phyloP scores from a whole-genome alignment of 2,888 invertebrate species.

The Dorcus parallelipipedus region DNA sequence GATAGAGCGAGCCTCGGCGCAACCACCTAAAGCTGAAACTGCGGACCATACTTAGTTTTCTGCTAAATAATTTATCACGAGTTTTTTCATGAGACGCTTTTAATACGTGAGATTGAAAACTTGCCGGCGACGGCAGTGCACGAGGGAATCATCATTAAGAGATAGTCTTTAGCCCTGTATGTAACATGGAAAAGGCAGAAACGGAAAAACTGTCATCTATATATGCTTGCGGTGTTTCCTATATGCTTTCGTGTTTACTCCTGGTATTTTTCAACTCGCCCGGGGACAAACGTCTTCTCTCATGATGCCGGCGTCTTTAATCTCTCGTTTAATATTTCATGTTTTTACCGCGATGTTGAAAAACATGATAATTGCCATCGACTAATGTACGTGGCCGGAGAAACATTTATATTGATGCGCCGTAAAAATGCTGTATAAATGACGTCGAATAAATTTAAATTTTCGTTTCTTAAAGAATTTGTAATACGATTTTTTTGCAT shows the following conservation, averaged over 20 bases:
- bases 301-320: conserved; percentile 43
- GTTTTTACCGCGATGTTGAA: conserved; percentile 41
- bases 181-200: conserved; percentile 37
- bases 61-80: conserved; percentile 30
- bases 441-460: conserved; percentile 21
- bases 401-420: conserved; percentile 33
- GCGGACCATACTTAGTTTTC: conserved; percentile 32
- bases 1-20: conserved; percentile 30
- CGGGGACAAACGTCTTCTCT: conserved; percentile 40
- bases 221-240: conserved; percentile 38
- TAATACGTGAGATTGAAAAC: conserved; percentile 30
- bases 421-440: conserved; percentile 28
- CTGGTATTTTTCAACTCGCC: conserved; percentile 41
- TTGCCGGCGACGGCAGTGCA: conserved; percentile 23
- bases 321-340: conserved; percentile 46
- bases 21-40: conserved; percentile 31
- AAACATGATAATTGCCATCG: conserved; percentile 44
- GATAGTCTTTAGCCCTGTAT: conserved; percentile 33
- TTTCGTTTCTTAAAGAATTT: background rate
- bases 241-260: conserved; percentile 41
- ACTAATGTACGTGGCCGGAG: conserved; percentile 37
- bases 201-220: conserved; percentile 41
- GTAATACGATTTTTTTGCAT: no score
- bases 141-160: conserved; percentile 34
- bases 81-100: conserved; percentile 25